These are phyloP conservation scores for Magallana nippona DNA, from an alignment of 2,888 invertebrate species.

Conservation along the genomic window DNA sequence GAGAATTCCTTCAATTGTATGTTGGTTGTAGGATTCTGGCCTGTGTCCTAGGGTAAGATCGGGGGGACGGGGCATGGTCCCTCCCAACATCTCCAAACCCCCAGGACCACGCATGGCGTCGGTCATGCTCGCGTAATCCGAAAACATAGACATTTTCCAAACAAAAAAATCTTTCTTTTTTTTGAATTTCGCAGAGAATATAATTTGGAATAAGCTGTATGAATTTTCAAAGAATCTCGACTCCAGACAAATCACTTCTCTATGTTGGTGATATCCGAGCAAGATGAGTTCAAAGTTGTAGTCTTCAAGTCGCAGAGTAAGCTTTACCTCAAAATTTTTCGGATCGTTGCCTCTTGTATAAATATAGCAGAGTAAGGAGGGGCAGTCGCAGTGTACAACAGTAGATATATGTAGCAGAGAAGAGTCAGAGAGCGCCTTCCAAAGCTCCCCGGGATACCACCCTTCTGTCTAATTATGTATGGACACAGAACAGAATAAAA, in stretches of 20 bases:
- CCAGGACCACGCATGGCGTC: constrained; percentile 36
- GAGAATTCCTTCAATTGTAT: constrained; percentile 72
- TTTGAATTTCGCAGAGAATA: no score
- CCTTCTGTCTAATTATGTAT: constrained; percentile 20
- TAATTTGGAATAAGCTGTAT: background rate
- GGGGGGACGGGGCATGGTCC: constrained; percentile 18
- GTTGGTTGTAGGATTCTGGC: constrained; percentile 60
- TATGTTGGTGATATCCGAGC: background rate
- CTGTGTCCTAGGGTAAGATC: constrained; percentile 44
- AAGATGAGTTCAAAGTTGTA: background rate
- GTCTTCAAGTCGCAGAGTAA: background rate
- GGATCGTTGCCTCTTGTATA: constrained; percentile 30
- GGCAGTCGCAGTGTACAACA: constrained; percentile 24
- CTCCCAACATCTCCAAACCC: constrained; percentile 34
- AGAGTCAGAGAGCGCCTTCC: background rate
- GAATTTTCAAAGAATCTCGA: background rate
- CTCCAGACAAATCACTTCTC: background rate
- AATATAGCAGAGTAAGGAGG: constrained; percentile 8
- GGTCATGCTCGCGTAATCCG: constrained; percentile 34
- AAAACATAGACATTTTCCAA: constrained; percentile 39
- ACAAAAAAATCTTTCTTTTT: no score
- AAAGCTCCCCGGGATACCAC: constrained; percentile 2
- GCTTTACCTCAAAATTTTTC: constrained; percentile 6
- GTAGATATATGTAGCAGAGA: background rate
- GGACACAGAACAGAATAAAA: constrained; percentile 5